These are phyloP conservation scores for Chironomus tepperi DNA, from an alignment of 1,140 invertebrate genomes.

Conservation along the genomic window DNA sequence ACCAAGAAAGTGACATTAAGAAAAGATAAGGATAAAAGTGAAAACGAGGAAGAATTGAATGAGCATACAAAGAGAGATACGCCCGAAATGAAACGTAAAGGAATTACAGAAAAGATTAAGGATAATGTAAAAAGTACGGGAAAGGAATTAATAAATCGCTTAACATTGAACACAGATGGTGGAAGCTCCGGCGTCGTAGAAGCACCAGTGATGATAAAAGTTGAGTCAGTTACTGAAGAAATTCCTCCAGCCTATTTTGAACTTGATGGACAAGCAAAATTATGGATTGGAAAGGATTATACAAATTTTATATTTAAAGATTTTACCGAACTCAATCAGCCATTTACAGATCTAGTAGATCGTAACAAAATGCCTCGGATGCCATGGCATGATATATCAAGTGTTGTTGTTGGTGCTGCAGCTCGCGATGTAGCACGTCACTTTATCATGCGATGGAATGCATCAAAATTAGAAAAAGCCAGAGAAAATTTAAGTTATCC, in stretches of 20 bases:
- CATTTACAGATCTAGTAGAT: constrained; percentile 85
- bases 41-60: constrained; percentile 32
- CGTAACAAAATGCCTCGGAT: constrained; percentile 81
- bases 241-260: constrained; percentile 31
- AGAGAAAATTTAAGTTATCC: constrained; percentile 57
- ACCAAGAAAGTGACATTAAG: neutral
- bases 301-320: constrained; percentile 98
- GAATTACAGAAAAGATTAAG: constrained; percentile 56
- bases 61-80: constrained; percentile 55
- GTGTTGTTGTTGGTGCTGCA: constrained; percentile 71
- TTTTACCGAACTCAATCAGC: constrained; percentile 81
- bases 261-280: constrained; percentile 59
- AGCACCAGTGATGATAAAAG: constrained; percentile 27
- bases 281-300: constrained; percentile 99
- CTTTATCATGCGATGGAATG: constrained; percentile 98
- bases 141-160: constrained; percentile 54
- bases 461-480: constrained; percentile 72
- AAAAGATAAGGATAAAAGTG: constrained; percentile 26
- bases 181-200: neutral
- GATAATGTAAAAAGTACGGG: constrained; percentile 49
- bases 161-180: constrained; percentile 49
- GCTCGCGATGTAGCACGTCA: constrained; percentile 90
- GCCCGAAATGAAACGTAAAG: constrained; percentile 56
- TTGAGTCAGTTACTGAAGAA: constrained; percentile 35
- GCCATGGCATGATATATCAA: constrained; percentile 97